A percentile compares a stretch with the other conserved stretches of the same genome.
Conservation (phyloP, 2,113 vertebrate species). For the Tragelaphus scriptus region DNA sequence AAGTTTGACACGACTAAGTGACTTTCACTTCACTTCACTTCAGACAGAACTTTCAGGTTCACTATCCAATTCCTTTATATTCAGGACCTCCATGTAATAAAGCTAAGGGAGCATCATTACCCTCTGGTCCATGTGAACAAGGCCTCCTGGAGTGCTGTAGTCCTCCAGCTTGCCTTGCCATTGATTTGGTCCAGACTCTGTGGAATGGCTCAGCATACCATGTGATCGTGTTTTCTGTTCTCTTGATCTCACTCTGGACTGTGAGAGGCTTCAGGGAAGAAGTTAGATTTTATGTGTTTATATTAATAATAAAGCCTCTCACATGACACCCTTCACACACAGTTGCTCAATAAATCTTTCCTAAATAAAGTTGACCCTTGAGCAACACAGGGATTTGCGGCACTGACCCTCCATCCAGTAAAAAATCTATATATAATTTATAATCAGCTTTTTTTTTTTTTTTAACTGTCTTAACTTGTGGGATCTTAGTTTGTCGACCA, state of each 20-base stretch:
- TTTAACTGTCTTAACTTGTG: background rate
- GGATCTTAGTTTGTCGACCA: background rate
- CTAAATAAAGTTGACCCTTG: background rate
- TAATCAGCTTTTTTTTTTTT: background rate
- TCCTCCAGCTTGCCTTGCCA: background rate
- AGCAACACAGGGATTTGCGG: background rate
- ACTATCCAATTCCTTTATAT: background rate
- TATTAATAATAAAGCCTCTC: background rate
- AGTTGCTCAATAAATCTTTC: background rate
- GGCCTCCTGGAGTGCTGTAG: background rate
- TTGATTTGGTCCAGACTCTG: background rate
- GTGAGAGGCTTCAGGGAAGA: background rate
- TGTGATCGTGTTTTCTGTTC: background rate
- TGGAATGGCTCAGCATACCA: background rate
- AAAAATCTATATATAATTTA: background rate
- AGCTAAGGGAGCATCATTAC: background rate
- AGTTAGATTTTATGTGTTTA: background rate
- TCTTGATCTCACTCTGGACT: background rate
- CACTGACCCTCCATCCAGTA: background rate
- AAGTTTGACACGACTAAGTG: background rate
- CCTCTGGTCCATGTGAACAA: background rate
- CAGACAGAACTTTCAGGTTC: background rate
- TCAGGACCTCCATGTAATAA: background rate
- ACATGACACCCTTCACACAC: background rate
- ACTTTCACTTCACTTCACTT: background rate